Percentiles rank a stretch among this genome's conserved stretches.
phyloP scores from a whole-genome alignment of 1,140 invertebrate genomes.

The Homalodisca vitripennis region DNA sequence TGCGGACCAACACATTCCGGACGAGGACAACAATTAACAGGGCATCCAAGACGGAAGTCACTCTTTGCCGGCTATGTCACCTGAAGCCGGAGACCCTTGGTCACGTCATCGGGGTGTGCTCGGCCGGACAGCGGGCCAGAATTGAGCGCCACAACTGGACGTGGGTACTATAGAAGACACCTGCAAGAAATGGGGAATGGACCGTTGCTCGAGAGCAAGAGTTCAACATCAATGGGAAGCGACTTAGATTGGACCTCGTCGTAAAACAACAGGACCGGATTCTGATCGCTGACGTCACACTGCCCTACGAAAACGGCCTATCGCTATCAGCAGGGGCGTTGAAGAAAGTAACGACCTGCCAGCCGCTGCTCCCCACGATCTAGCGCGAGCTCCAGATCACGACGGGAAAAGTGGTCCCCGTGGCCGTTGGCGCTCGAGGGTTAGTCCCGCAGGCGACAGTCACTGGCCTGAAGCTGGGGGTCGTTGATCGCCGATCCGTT shows the following conservation, averaged over 20 bases:
- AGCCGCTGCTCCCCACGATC: too few species aligned
- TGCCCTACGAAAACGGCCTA: too few species aligned
- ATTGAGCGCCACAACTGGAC: not conserved
- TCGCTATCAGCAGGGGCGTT: too few species aligned
- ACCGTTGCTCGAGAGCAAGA: not conserved
- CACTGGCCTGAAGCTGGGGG: not conserved
- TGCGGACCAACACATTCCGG: not conserved
- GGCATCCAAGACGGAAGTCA: not conserved
- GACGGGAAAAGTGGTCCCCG: not conserved
- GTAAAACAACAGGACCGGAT: too few species aligned
- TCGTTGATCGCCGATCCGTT: too few species aligned
- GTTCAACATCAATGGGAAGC: not conserved
- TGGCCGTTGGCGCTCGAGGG: not conserved
- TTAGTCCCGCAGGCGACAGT: not conserved
- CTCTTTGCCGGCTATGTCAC: not conserved
- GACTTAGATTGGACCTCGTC: not conserved
- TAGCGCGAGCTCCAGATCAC: not conserved
- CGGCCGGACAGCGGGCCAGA: not conserved
- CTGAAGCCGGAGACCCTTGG: not conserved
- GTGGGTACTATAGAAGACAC: not conserved
- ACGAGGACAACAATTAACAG: not conserved
- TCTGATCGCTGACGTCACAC: too few species aligned
- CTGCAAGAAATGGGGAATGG: not conserved
- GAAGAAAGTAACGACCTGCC: too few species aligned
- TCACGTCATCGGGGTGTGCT: not conserved